Conservation (phyloP, 2,888 invertebrate species). For the Alentia gelatinosa region DNA sequence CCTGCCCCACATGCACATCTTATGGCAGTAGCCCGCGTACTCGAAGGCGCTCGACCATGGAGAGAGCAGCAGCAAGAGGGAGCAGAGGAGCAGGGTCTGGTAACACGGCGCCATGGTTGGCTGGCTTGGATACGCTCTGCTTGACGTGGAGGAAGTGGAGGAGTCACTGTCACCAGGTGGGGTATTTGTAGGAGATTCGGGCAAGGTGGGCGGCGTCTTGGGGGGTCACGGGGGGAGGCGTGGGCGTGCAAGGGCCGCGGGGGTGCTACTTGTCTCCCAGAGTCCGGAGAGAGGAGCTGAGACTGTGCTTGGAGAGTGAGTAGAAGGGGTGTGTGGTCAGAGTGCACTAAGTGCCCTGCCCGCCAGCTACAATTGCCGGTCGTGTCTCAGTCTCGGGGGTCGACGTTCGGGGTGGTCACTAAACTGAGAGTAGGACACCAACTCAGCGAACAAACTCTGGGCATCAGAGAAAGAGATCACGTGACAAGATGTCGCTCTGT, state of each 20-base stretch:
- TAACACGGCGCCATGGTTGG: not conserved
- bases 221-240: not conserved
- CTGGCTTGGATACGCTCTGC: not conserved
- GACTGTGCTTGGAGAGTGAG: not conserved
- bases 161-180: not conserved
- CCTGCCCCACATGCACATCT: slow-evolving; percentile 66
- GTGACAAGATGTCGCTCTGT: too few species aligned
- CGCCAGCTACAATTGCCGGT: too few species aligned
- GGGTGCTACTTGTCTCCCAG: too few species aligned
- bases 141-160: not conserved
- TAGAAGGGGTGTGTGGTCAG: not conserved
- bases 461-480: too few species aligned
- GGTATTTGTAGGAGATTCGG: not conserved
- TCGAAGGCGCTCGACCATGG: slow-evolving; percentile 56
- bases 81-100: not conserved
- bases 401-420: too few species aligned
- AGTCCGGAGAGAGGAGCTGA: not conserved
- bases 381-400: too few species aligned
- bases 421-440: too few species aligned
- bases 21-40: slow-evolving; percentile 62
- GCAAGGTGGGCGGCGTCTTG: not conserved
- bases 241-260: not conserved
- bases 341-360: not conserved
- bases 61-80: slow-evolving; percentile 28
- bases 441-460: too few species aligned